Evolutionary conservation across 1,140 invertebrate genomes (phyloP).

Genomic region (Latrodectus geometricus): DNA sequence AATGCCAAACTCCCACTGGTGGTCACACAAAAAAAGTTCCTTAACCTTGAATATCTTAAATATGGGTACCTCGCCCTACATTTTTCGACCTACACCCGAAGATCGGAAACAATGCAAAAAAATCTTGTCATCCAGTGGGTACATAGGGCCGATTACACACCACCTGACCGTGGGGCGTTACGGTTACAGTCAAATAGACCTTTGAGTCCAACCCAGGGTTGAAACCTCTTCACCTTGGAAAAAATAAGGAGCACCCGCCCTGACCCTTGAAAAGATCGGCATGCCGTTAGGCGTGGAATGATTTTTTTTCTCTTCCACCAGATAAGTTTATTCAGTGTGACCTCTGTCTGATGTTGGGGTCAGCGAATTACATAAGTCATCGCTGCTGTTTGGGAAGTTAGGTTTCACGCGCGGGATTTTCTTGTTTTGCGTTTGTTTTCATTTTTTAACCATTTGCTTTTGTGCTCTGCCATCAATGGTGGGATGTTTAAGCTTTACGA

Average conservation of each 20-base stretch:
- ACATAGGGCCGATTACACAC: background rate
- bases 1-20: constrained; percentile 28
- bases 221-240: constrained; percentile 59
- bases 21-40: constrained; percentile 46
- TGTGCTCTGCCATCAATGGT: background rate
- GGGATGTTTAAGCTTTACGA: background rate
- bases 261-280: constrained; percentile 50
- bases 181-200: constrained; percentile 34
- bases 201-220: constrained; percentile 52
- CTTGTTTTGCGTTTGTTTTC: background rate
- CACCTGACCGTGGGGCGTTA: constrained; percentile 39
- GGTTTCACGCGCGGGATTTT: background rate
- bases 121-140: constrained; percentile 11
- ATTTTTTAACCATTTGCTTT: too few relatives aligned
- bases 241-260: constrained; percentile 36
- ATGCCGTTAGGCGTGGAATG: constrained; percentile 35
- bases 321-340: constrained; percentile 28
- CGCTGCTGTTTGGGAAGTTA: constrained; percentile 23
- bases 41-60: constrained; percentile 49
- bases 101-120: constrained; percentile 12
- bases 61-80: constrained; percentile 46
- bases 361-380: constrained; percentile 28
- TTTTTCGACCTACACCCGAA: constrained; percentile 51
- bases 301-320: background rate
- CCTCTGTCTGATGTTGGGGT: constrained; percentile 31